These are phyloP conservation scores for Andricus quercusramuli DNA, from an alignment of 2,888 invertebrate genomes.

Conservation along the genomic window DNA sequence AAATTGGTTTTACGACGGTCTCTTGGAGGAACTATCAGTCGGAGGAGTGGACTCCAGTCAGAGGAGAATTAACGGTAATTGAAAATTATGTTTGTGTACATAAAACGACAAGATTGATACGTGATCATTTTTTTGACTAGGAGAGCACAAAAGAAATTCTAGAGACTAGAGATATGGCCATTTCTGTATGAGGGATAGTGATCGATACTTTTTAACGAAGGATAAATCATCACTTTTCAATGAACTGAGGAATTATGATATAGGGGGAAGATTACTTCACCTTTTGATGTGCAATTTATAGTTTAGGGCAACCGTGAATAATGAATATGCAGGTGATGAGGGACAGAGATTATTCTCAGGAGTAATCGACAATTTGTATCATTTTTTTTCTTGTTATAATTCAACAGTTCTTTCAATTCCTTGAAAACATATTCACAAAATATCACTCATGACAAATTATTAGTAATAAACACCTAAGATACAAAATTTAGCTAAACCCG, in stretches of 20 bases:
- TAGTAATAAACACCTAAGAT: no score
- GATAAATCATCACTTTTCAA: not conserved
- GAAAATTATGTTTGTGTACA: conserved; percentile 24
- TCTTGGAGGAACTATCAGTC: not conserved
- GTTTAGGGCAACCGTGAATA: not conserved
- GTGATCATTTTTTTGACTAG: conserved; percentile 16
- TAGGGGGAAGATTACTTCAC: not conserved
- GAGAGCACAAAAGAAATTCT: not conserved
- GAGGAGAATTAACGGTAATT: conserved; percentile 33
- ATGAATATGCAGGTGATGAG: not conserved
- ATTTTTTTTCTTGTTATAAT: not conserved
- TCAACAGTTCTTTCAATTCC: not conserved
- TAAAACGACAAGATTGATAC: conserved; percentile 27
- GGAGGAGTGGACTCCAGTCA: conserved; percentile 9
- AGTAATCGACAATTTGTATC: not conserved
- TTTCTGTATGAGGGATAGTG: not conserved
- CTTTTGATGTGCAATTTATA: not conserved
- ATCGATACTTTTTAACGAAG: conserved; percentile 9
- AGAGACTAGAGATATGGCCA: not conserved
- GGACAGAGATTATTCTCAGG: not conserved
- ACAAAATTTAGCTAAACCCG: no score
- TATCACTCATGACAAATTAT: no score
- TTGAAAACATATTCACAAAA: no score
- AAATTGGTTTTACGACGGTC: not conserved
- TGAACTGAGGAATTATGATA: not conserved